These are phyloP conservation scores for Taxidea taxus DNA, from an alignment of 2,113 vertebrate species.

Conservation along the genomic window DNA sequence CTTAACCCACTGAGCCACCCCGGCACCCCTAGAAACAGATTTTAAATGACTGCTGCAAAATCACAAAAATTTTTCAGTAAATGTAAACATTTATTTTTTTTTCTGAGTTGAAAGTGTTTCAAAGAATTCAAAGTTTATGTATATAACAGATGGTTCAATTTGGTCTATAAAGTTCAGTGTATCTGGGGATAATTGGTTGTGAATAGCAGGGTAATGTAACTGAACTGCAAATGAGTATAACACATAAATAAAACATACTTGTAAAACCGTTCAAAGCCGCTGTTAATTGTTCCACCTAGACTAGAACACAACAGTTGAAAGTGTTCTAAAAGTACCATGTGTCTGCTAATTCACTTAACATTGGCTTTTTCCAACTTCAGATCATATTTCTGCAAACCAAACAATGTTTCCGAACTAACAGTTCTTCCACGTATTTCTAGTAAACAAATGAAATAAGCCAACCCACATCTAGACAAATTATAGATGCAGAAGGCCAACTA, in stretches of 20 bases:
- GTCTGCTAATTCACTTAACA: constrained; percentile 1
- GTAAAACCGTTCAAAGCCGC: not conserved
- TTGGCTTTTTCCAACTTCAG: constrained; percentile 19
- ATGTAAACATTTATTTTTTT: constrained; percentile 41
- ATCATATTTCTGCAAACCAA: constrained; percentile 42
- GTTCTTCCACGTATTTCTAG: not conserved
- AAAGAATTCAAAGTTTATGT: constrained; percentile 42
- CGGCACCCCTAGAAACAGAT: constrained; percentile 31
- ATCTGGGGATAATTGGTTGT: constrained; percentile 22
- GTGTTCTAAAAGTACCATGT: not conserved
- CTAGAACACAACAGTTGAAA: not conserved
- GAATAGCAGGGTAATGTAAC: constrained; percentile 32
- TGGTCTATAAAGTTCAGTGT: constrained; percentile 57
- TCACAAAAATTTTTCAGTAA: constrained; percentile 50
- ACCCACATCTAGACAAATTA: not conserved
- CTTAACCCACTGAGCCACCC: too few relatives aligned
- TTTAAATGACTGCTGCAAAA: constrained; percentile 58
- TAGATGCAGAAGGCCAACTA: not conserved
- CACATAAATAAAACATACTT: constrained; percentile 55
- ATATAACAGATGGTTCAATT: constrained; percentile 64
- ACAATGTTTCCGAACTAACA: constrained; percentile 8
- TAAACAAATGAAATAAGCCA: not conserved
- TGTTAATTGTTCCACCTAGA: constrained; percentile 32
- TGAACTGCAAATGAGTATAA: not conserved
- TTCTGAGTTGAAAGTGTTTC: constrained; percentile 51